Evolutionary conservation across 2,797 vertebrate species (phyloP).

Genomic region (Margarornis squamiger): DNA sequence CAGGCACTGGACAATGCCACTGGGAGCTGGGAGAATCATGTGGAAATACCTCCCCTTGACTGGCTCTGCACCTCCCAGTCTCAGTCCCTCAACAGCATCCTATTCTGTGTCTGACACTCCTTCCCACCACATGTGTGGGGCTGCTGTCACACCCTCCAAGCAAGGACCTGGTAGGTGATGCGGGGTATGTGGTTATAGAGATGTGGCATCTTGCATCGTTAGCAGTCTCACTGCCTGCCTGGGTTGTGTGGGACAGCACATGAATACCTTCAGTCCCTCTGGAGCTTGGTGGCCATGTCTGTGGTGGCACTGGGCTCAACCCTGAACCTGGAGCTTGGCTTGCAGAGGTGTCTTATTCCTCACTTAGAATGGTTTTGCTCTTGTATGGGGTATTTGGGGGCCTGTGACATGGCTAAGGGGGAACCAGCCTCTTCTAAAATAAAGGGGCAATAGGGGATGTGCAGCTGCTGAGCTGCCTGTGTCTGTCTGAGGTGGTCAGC

Average conservation of each 20-base stretch:
- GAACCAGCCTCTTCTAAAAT: background rate
- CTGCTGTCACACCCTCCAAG: background rate
- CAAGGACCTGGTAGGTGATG: background rate
- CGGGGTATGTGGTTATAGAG: background rate
- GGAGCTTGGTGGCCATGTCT: background rate
- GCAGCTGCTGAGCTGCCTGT: background rate
- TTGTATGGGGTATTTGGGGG: background rate
- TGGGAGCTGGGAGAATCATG: background rate
- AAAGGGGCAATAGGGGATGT: background rate
- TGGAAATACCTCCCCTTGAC: background rate
- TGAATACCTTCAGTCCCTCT: background rate
- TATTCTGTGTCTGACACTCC: background rate
- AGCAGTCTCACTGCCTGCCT: background rate
- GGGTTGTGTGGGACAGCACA: accelerated
- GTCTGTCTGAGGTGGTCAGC: background rate
- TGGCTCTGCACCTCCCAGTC: background rate
- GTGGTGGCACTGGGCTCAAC: background rate
- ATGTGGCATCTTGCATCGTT: background rate
- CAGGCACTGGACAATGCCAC: background rate
- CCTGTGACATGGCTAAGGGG: background rate
- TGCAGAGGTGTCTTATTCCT: background rate
- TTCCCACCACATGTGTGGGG: background rate
- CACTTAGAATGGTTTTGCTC: background rate
- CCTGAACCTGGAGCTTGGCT: background rate
- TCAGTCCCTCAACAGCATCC: background rate